Percentiles rank a stretch among this genome's conserved stretches.
These are phyloP conservation scores for Diglossa brunneiventris DNA, from an alignment of 2,113 vertebrate species.

Conservation along the genomic window DNA sequence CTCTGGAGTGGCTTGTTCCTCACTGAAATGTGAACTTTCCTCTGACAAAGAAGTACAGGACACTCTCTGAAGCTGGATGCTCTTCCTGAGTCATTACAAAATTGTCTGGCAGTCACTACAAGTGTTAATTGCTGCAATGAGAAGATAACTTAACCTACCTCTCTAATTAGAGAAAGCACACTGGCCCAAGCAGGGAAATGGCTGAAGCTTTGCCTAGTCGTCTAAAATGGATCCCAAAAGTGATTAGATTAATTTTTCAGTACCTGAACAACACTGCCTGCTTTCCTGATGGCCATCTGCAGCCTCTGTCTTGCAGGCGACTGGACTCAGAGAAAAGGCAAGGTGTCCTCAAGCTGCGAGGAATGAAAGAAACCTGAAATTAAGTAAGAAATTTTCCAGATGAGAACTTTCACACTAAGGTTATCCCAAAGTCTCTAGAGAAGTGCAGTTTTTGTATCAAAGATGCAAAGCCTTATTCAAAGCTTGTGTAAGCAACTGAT, in stretches of 20 bases:
- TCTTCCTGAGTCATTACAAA: slow-evolving; percentile 51
- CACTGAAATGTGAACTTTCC: slow-evolving; percentile 7
- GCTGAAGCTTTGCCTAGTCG: not conserved
- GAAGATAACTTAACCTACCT: slow-evolving; percentile 33
- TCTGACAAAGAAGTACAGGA: slow-evolving; percentile 33
- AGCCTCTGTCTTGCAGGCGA: not conserved
- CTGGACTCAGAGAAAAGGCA: not conserved
- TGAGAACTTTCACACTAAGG: not conserved
- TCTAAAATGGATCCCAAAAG: not conserved
- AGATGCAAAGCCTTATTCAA: not conserved
- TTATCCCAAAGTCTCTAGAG: not conserved
- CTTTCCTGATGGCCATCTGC: not conserved
- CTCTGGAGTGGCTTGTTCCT: slow-evolving; percentile 30
- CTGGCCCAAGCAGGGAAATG: not conserved
- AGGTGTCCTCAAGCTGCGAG: not conserved
- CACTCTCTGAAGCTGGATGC: slow-evolving; percentile 34
- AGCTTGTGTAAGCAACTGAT: not conserved
- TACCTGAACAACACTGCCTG: not conserved
- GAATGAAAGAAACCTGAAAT: not conserved
- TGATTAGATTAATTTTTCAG: not conserved
- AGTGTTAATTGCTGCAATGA: slow-evolving; percentile 49
- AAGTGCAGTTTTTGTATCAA: not conserved
- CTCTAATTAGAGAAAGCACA: slow-evolving; percentile 29
- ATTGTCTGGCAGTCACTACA: slow-evolving; percentile 42
- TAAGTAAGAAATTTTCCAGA: not conserved